These are phyloP conservation scores for Strix occidentalis DNA, from an alignment of 2,797 vertebrate genomes.

Conservation along the genomic window DNA sequence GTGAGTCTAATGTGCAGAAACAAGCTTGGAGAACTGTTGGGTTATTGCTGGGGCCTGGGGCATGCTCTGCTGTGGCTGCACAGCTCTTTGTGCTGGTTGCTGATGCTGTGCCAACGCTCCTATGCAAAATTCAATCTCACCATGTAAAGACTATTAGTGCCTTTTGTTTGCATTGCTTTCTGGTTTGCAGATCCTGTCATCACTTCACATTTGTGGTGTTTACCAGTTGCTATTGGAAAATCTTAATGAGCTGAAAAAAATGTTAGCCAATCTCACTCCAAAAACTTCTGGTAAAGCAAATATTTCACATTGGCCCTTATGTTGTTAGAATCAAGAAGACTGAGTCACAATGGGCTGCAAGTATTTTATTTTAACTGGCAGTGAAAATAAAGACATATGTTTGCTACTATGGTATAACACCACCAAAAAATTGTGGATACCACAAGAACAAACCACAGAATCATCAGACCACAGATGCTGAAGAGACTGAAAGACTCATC, in stretches of 20 bases:
- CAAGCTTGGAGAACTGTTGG: neutral
- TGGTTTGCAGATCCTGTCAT: neutral
- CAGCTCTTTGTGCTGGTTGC: neutral
- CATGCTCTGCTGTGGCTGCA: neutral
- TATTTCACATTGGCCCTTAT: neutral
- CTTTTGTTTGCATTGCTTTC: neutral
- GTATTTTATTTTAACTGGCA: neutral
- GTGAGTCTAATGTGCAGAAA: conserved; percentile 15
- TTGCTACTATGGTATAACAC: neutral
- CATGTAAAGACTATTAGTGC: neutral
- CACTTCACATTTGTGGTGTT: neutral
- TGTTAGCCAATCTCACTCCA: neutral
- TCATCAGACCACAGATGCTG: neutral
- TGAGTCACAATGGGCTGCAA: neutral
- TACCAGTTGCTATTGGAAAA: neutral
- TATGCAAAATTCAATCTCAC: neutral
- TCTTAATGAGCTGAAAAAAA: neutral
- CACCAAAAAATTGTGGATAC: neutral
- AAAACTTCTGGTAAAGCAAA: neutral
- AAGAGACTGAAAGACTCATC: neutral
- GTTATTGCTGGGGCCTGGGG: neutral
- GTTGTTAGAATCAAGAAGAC: neutral
- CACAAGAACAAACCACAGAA: neutral
- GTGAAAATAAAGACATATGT: neutral
- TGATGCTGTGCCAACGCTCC: neutral